A percentile compares a stretch with the other conserved stretches of the same genome.
These are phyloP conservation scores for Falcaria lacertinaria DNA, from an alignment of 2,888 invertebrate genomes.

Conservation along the genomic window DNA sequence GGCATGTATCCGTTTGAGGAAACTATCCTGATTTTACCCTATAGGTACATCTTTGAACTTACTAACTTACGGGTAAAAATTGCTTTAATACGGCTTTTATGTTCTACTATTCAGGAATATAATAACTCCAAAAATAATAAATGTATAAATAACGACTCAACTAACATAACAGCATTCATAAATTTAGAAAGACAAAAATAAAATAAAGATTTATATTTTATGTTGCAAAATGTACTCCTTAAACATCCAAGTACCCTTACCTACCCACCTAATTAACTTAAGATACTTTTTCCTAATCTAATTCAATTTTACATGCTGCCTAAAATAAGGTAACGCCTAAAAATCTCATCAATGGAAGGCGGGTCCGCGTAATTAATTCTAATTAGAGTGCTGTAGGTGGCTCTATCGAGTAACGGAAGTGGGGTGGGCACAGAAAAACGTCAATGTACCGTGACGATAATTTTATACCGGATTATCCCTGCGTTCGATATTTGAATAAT, in stretches of 20 bases:
- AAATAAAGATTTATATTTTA: too few species aligned
- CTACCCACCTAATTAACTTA: neutral
- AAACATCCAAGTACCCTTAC: neutral
- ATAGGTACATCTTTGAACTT: too few species aligned
- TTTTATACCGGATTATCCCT: constrained; percentile 52
- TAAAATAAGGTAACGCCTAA: constrained; percentile 20
- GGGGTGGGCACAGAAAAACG: constrained; percentile 53
- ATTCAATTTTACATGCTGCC: neutral
- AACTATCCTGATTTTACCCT: too few species aligned
- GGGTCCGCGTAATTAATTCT: constrained; percentile 53
- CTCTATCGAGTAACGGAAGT: constrained; percentile 39
- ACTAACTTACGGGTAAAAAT: too few species aligned
- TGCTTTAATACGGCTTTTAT: too few species aligned
- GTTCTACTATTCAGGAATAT: too few species aligned
- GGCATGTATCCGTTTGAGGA: too few species aligned
- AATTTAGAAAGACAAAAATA: too few species aligned
- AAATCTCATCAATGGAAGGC: constrained; percentile 35
- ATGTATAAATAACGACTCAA: too few species aligned
- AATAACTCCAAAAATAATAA: too few species aligned
- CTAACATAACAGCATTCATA: too few species aligned
- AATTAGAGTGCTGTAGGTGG: constrained; percentile 49
- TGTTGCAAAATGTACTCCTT: neutral
- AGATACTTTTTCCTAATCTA: neutral
- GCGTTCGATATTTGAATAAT: constrained; percentile 52
- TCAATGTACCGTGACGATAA: constrained; percentile 57